Percentiles rank a stretch among this genome's conserved stretches.
Conservation (phyloP, 2,113 vertebrate genomes). For the Pituophis catenifer region DNA sequence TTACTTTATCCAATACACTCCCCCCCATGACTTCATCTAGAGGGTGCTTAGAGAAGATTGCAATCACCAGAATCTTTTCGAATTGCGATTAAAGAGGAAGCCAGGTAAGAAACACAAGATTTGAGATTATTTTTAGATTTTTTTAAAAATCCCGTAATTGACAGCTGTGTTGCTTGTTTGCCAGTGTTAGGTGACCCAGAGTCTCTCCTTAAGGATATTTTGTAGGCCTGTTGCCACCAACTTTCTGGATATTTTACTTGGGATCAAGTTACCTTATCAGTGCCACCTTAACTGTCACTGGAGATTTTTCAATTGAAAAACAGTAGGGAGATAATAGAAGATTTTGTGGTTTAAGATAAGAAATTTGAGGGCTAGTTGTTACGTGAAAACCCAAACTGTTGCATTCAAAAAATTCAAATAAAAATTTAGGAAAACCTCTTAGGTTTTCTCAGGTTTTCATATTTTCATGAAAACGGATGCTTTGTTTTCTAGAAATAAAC, state of each 20-base stretch:
- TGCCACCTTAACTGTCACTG: not conserved
- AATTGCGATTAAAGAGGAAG: not conserved
- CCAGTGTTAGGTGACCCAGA: not conserved
- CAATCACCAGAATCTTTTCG: not conserved
- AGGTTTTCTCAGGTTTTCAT: not conserved
- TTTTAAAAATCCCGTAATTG: not conserved
- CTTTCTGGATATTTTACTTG: not conserved
- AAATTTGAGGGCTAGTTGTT: not conserved
- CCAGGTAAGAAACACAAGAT: slow-evolving; percentile 44
- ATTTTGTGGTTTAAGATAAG: not conserved
- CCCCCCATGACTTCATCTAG: slow-evolving; percentile 9
- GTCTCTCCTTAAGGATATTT: not conserved
- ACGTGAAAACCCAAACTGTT: not conserved
- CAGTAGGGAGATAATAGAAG: not conserved
- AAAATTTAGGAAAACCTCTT: not conserved
- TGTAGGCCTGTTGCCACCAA: not conserved
- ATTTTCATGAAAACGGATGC: not conserved
- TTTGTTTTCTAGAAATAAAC: not conserved
- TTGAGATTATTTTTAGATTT: not conserved
- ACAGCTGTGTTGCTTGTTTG: not conserved
- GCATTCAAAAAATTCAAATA: accelerated
- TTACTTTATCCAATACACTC: not conserved
- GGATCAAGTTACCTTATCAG: not conserved
- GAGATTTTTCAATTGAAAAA: not conserved
- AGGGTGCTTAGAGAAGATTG: slow-evolving; percentile 16